Base-by-base conservation (phyloP, 1,140 invertebrate genomes). In the Hypothenemus hampei region DNA sequence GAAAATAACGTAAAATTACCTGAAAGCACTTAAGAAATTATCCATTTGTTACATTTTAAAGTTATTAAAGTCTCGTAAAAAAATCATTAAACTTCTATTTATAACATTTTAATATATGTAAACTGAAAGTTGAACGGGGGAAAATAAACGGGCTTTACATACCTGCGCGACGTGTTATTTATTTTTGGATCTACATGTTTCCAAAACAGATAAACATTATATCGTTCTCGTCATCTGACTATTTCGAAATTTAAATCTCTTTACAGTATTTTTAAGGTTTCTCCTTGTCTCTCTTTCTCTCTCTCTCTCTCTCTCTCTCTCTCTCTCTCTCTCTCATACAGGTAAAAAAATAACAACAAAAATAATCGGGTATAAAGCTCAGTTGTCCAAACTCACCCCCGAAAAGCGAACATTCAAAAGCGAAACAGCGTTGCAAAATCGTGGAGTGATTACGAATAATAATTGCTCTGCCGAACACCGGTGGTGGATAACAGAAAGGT, bases 101-200 rank as follows among this genome's bases (percentile, higher is more conserved):
- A 52, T 43, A 43, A 50, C 21, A 36, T 43, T 52, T n/a, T n/a
- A n/a, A n/a, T n/a, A n/a, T n/a, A n/a, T n/a, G n/a, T n/a, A n/a
- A 33, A 44, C 31, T 33, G 39, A 19, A 16, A 13, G 24, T n/a
- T 52, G 11, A 18, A 23, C 13, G n/a, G 22, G 21, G 40, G 50
- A 52, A 44, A 44, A 44, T 35, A 52, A 52, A 52, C 49, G 24
- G 33, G 50, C 26, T 44, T 52, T 44, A 52, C 50, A 43, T 43
- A 52, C 50, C 50, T 52, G 50, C 43, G 23, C 39, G 50, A 52
- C 50, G 50, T 43, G 40, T 43, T 52, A 52, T 52, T 52, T 52
- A 52, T 52, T 44, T 52, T 52, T 52, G 50, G 50, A 16, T 16
- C 2, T 8, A 40, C 49, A 24, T 35, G 37, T 41, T 43, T 52